phyloP scores from a whole-genome alignment of 2,888 invertebrate species.

The Neoascia interrupta region DNA sequence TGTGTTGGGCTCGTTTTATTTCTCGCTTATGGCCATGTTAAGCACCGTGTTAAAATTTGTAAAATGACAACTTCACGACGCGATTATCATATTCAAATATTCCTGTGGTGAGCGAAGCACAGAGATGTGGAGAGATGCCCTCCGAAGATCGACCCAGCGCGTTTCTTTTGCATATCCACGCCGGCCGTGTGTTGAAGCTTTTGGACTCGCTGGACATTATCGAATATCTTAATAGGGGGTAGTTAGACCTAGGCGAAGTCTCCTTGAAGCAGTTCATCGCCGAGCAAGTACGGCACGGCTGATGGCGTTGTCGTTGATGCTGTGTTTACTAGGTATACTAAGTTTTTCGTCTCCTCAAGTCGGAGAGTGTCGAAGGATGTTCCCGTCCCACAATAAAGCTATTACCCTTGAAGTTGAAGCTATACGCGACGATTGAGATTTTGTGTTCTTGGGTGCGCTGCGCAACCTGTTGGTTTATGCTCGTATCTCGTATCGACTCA shows the following conservation, averaged over 20 bases:
- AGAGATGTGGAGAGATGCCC: conserved; percentile 29
- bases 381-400: conserved; percentile 66
- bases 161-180: conserved; percentile 50
- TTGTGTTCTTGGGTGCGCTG: conserved; percentile 41
- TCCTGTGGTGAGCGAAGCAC: conserved; percentile 41
- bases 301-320: not conserved
- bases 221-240: conserved; percentile 70
- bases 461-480: conserved; percentile 57
- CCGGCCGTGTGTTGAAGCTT: conserved; percentile 39
- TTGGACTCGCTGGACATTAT: conserved; percentile 65
- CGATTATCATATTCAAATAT: conserved; percentile 73
- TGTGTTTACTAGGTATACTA: conserved; percentile 27
- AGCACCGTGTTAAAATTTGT: conserved; percentile 74
- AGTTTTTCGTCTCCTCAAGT: conserved; percentile 44
- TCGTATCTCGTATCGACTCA: conserved; percentile 29
- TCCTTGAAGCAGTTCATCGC: conserved; percentile 58
- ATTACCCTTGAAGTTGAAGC: conserved; percentile 68
- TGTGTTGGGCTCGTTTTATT: conserved; percentile 63
- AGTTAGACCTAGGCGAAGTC: conserved; percentile 65
- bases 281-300: conserved; percentile 5
- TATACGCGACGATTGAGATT: conserved; percentile 57
- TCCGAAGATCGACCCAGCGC: conserved; percentile 35
- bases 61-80: conserved; percentile 74
- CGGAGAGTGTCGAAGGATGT: conserved; percentile 55
- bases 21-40: conserved; percentile 71